Evolutionary conservation across 1,140 invertebrate genomes (phyloP).

Genomic region (Anadara kagoshimensis): DNA sequence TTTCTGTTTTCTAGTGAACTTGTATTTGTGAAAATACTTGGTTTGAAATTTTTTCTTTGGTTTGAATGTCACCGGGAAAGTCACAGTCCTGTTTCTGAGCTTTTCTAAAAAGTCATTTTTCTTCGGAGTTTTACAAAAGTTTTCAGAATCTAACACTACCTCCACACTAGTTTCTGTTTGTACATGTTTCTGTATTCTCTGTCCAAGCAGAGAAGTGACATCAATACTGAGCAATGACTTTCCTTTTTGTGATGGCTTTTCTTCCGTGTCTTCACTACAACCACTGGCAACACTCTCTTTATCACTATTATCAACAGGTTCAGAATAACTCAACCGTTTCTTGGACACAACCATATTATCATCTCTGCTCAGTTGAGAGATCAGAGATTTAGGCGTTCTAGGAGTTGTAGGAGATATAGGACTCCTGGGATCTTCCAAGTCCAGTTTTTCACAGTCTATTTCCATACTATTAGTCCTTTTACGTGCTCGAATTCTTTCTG

Average conservation of each 20-base stretch:
- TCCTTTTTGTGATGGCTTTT: conserved; percentile 32
- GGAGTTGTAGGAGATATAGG: conserved; percentile 60
- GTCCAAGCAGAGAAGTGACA: conserved; percentile 61
- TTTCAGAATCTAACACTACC: conserved; percentile 56
- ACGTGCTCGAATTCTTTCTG: conserved; percentile 46
- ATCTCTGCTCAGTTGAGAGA: conserved; percentile 66
- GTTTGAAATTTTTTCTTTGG: conserved; percentile 42
- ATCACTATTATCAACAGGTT: conserved; percentile 20
- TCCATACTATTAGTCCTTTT: conserved; percentile 47
- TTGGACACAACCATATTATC: conserved; percentile 38
- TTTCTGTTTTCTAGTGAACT: conserved; percentile 53
- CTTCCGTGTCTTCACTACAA: conserved; percentile 34
- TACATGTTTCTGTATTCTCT: conserved; percentile 60
- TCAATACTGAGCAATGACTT: conserved; percentile 60
- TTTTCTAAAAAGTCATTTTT: conserved; percentile 57
- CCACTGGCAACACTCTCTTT: conserved; percentile 37
- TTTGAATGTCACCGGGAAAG: conserved; percentile 56
- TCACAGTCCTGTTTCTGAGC: conserved; percentile 51
- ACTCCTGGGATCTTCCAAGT: conserved; percentile 52
- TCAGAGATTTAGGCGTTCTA: conserved; percentile 64
- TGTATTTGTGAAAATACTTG: conserved; percentile 56
- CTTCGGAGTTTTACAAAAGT: conserved; percentile 59
- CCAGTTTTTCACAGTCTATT: conserved; percentile 61
- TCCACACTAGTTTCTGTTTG: conserved; percentile 51
- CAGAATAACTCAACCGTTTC: conserved; percentile 43